Evolutionary conservation across 2,888 invertebrate species (phyloP), one percentile per base, ranked within the genome.

Genomic region (Nycteola revayana): DNA sequence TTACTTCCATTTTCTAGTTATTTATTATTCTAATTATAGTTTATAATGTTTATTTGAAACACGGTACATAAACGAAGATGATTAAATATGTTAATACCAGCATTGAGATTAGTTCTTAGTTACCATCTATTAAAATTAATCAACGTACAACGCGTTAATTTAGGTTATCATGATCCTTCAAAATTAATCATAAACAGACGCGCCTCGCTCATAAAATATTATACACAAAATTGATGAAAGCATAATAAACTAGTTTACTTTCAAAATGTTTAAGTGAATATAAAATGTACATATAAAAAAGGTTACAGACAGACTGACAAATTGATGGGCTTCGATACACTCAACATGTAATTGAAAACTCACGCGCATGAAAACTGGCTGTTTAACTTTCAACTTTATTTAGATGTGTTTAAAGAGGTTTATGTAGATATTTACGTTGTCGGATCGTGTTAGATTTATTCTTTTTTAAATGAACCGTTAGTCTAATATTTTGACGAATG

Each of bases 211-310:
- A 38, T 66, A 71, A 74, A 71, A 75, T 71, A 76, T 72, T 67
- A 67, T 59, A 70, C 63, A 71, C 67, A 59, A 66, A 73, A 79
- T 79, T 67, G 73, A 83, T 74, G 74, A 67, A 70, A 69, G 60
- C 68, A 60, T 77, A 80, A 82, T 82, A 82, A 82, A 81, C 77
- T 72, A 76, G 78, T 73, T 74, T 65, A 70, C 80, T 85, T 84
- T 83, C 81, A 68, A 79, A 80, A 72, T 65, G 49, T 73, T 75
- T 75, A 74, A 79, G 75, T 77, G 76, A 60, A 57, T 57, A 57
- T 58, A 60, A 60, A 58, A 55, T 44, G 52, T 50, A 47, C 36
- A 41, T 54, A 52, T 60, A 60, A 65, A 63, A n/a, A 64, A 59
- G 60, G 58, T 65, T 58, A 61, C 52, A 40, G 52, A 50, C 59